Evolutionary conservation across 2,113 vertebrate genomes (phyloP).

Genomic region (Pseudorectes ferrugineus): DNA sequence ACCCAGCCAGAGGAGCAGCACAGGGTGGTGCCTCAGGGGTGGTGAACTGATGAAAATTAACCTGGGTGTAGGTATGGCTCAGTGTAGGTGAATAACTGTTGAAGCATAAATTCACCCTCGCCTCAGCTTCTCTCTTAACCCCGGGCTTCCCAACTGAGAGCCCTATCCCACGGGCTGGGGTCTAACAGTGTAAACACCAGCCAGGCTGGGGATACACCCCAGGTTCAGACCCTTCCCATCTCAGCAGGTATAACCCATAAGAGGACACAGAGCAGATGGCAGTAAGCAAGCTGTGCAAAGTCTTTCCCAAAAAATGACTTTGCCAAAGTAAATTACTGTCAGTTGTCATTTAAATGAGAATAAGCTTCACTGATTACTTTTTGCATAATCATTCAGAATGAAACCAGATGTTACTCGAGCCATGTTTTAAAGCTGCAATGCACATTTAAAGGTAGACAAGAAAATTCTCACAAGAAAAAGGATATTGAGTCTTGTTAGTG

Average conservation of each 20-base stretch:
- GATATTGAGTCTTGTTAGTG: not conserved
- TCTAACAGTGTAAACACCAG: not conserved
- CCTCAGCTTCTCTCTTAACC: not conserved
- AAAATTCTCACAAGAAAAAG: not conserved
- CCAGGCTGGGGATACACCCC: not conserved
- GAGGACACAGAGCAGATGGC: not conserved
- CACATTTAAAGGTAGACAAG: not conserved
- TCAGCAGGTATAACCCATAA: not conserved
- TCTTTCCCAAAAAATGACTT: not conserved
- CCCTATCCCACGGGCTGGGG: rapidly evolving
- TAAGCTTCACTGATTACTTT: not conserved
- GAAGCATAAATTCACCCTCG: not conserved
- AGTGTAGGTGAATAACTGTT: not conserved
- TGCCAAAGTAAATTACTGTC: constrained; percentile 4
- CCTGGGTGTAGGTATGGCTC: not conserved
- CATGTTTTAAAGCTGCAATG: not conserved
- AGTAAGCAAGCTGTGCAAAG: not conserved
- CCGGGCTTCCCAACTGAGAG: rapidly evolving
- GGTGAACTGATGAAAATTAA: not conserved
- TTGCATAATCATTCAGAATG: not conserved
- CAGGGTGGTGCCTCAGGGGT: not conserved
- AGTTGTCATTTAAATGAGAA: constrained; percentile 2
- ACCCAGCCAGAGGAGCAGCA: rapidly evolving
- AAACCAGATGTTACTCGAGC: constrained; percentile 6
- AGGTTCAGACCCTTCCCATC: not conserved